Conservation (phyloP, 2,888 invertebrate genomes). For the Parnassius smintheus region DNA sequence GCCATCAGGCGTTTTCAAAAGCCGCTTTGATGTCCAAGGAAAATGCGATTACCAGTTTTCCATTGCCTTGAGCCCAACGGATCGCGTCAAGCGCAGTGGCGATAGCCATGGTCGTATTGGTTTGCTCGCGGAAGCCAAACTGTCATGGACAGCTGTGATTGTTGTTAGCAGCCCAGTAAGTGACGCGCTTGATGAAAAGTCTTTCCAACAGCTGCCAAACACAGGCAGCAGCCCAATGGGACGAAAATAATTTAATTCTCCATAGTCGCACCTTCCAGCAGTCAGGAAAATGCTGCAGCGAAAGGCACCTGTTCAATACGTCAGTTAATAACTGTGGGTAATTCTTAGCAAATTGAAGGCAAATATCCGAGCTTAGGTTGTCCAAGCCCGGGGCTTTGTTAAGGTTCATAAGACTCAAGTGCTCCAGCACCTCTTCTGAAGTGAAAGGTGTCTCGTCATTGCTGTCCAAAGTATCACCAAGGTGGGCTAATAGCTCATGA, state of each 20-base stretch:
- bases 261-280: constrained; percentile 29
- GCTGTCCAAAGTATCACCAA: too few relatives aligned
- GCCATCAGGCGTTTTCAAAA: too few relatives aligned
- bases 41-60: constrained; percentile 21
- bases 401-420: too few relatives aligned
- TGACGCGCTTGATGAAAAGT: constrained; percentile 3
- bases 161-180: background rate
- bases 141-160: constrained; percentile 1
- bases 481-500: too few relatives aligned
- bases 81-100: constrained; percentile 16
- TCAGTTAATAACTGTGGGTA: too few relatives aligned
- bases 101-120: constrained; percentile 17
- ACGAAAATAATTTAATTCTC: constrained; percentile 29
- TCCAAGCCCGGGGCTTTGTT: too few relatives aligned
- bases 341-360: too few relatives aligned
- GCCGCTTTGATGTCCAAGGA: constrained; percentile 24
- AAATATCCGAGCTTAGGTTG: too few relatives aligned
- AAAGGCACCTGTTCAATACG: too few relatives aligned
- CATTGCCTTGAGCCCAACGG: background rate
- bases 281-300: too few relatives aligned
- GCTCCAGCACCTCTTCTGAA: too few relatives aligned
- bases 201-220: constrained; percentile 32
- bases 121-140: constrained; percentile 32
- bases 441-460: too few relatives aligned
- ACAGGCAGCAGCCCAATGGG: constrained; percentile 20